Percentiles rank a stretch among this genome's conserved stretches.
These are phyloP conservation scores for Noturus placidus DNA, from an alignment of 2,113 vertebrate species.

Conservation along the genomic window DNA sequence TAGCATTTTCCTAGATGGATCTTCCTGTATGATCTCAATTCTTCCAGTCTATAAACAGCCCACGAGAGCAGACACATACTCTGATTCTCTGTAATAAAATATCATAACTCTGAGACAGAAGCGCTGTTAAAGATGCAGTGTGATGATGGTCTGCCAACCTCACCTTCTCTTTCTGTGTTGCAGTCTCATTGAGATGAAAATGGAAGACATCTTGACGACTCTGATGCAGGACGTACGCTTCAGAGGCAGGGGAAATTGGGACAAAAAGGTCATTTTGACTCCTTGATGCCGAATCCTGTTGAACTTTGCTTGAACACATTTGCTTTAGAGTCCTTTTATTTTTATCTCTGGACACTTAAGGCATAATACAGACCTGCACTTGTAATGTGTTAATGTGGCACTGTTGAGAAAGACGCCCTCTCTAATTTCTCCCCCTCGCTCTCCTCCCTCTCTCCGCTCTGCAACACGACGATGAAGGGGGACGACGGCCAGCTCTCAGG, in stretches of 20 bases:
- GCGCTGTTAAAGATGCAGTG: not conserved
- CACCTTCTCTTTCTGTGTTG: slow-evolving; percentile 48
- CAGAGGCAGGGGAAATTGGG: slow-evolving; percentile 70
- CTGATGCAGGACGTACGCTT: slow-evolving; percentile 80
- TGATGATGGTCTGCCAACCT: not conserved
- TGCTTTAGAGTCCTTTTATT: not conserved
- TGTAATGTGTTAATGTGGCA: slow-evolving; percentile 12
- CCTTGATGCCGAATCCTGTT: not conserved
- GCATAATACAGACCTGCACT: not conserved
- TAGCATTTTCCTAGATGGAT: slow-evolving; percentile 57
- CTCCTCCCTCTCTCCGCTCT: not conserved
- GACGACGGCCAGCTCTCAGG: slow-evolving; percentile 47
- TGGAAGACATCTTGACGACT: slow-evolving; percentile 79
- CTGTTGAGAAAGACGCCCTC: slow-evolving; percentile 12
- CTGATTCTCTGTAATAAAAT: not conserved
- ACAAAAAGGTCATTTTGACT: slow-evolving; percentile 73
- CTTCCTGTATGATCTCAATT: slow-evolving; percentile 59
- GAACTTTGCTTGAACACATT: not conserved
- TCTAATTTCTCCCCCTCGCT: not conserved
- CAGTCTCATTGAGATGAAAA: slow-evolving; percentile 86
- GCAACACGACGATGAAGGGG: slow-evolving; percentile 36
- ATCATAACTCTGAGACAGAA: not conserved
- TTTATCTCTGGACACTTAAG: not conserved
- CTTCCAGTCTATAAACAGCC: slow-evolving; percentile 67
- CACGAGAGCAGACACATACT: slow-evolving; percentile 58